Evolutionary conservation across 23 tunicate genomes (phyloP), one percentile per base, ranked within the genome.

Genomic region (Trididemnum clinides): DNA sequence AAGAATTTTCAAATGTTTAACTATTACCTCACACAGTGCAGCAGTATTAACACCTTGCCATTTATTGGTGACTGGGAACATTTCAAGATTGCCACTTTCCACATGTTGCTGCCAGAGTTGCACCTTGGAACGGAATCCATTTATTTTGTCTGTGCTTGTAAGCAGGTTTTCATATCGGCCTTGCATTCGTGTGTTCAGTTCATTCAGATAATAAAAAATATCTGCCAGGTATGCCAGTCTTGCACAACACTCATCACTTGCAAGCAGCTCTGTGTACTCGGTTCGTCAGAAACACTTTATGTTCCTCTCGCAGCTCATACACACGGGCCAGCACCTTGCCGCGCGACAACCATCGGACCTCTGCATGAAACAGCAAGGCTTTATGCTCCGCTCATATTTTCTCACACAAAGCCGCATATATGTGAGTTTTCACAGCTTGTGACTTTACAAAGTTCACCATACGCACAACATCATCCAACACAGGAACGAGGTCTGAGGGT

Each of bases 181-280:
- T 71, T 71, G 38, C 77, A 71, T 62, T 26, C 70, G 25, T 12
- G 70, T 62, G 70, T 62, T 62, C 25, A 71, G 6, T 30, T 31
- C 77, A 30, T 71, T 71, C 29, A 30, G 29, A 71, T 71, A 50
- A 7, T 71, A 50, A 23, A 71, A 71, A 12, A 71, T 32, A 50
- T 71, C 18, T 25, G 77, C 77, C 77, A 71, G 54, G 72, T 79
- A 51, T 79, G 84, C 84, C 54, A 79, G 54, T 50, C 31, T 79
- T 79, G 73, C 84, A 54, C 84, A 79, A 72, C 84, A 79, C 23
- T 79, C 84, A 79, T 79, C 84, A 79, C 70, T 4, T 79, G 72
- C 84, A 33, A 79, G 84, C 73, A 79, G 84, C 72, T 57, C 20
- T 76, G 82, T 71, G 26, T 25, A 22, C 3, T 76, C 44, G 10